Evolutionary conservation across 1,140 invertebrate genomes (phyloP), one percentile per base, ranked within the genome.

Genomic region (Macrobrachium nipponense): DNA sequence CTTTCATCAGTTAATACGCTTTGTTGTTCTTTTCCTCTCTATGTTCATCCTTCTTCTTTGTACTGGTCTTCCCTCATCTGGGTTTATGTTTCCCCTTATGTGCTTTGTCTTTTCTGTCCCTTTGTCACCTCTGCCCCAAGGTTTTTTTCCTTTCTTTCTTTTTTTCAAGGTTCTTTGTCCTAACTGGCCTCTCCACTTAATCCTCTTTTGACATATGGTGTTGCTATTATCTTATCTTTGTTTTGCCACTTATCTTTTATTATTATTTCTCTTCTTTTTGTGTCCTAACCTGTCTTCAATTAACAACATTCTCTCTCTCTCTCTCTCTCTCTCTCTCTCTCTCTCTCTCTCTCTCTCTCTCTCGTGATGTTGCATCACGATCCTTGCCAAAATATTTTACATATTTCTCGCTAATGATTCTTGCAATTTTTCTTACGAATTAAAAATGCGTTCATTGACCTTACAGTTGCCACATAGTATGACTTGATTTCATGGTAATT

Each of bases 301-400:
- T 36, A 23, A 5, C 11, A 20, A 6, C 10, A 23, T 36, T 70
- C 66, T 70, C 66, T 70, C 66, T 70, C 66, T 70, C 66, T 70
- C 66, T 70, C 66, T 70, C 66, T 70, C 66, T 70, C 66, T 11
- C 66, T 70, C 66, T 70, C n/a, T 11, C 20, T 72, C 68, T 72
- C 20, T 23, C 17, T n/a, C 20, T 72, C 20, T 72, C 17, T 72
- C 68, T 72, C 68, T 23, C 15, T 72, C 20, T 72, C 27, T 36
- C 27, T 36, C 27, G 27, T 36, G 27, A 36, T 1, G 27, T 36
- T 36, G 1, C 27, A 36, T 36, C 27, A n/a, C 27, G 27, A n/a
- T 36, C 27, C 27, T 36, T 36, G 27, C 27, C 27, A 36, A 4
- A 36, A 4, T 36, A 36, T 36, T 36, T 36, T 36, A 1, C 27